A percentile compares a stretch with the other conserved stretches of the same genome.
These are phyloP conservation scores for Anniella stebbinsi DNA, from an alignment of 2,797 vertebrate species.

Conservation along the genomic window DNA sequence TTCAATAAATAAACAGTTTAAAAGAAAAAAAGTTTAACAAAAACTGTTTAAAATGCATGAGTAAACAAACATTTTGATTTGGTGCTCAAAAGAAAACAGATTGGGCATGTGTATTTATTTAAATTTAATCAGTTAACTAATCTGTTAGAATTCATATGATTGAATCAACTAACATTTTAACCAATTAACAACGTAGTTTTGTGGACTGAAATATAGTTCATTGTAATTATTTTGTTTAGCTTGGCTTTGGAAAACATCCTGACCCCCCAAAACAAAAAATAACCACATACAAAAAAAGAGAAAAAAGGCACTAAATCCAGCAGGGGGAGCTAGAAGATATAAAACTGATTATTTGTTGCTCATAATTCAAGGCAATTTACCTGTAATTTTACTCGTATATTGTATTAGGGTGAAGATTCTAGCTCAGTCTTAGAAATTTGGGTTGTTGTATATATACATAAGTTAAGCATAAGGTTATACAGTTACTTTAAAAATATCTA, in stretches of 20 bases:
- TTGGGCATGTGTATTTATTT: neutral
- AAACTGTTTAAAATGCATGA: no score
- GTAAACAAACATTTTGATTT: no score
- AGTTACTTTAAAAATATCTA: neutral
- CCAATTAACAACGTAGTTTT: neutral
- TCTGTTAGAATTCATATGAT: neutral
- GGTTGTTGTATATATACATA: neutral
- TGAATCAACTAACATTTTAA: neutral
- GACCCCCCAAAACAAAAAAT: neutral
- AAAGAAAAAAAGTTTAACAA: no score
- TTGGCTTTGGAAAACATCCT: neutral
- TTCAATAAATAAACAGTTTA: no score
- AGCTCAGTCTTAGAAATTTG: neutral
- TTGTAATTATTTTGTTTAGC: neutral
- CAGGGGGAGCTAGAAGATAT: constrained; percentile 23
- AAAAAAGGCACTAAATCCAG: constrained; percentile 23
- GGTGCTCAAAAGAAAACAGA: no score
- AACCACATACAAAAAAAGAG: no score
- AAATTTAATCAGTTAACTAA: neutral
- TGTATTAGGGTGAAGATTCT: neutral
- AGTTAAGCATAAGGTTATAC: neutral
- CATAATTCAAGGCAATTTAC: neutral
- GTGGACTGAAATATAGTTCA: constrained; percentile 21
- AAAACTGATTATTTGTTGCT: neutral
- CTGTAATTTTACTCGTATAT: neutral